Evolutionary conservation across 2,888 invertebrate genomes (phyloP).

Genomic region (Rhamphomyia laevipes): DNA sequence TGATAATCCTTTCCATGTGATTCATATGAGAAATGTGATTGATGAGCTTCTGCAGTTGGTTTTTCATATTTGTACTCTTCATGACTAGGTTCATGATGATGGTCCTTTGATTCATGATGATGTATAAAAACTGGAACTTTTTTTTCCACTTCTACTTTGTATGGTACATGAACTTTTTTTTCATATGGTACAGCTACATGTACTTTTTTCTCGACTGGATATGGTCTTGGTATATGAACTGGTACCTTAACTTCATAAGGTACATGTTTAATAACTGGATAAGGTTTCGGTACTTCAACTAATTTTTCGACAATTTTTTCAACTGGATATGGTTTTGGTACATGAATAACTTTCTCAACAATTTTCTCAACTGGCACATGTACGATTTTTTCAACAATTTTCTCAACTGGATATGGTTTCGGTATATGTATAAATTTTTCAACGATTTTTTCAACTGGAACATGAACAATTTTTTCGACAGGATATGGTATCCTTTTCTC

Average conservation of each 20-base stretch:
- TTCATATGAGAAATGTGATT: constrained; percentile 14
- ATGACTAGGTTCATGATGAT: constrained; percentile 1
- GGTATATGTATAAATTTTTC: constrained; percentile 41
- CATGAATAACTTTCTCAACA: constrained; percentile 36
- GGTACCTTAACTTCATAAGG: constrained; percentile 36
- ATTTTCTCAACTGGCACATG: constrained; percentile 39
- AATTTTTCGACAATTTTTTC: constrained; percentile 15
- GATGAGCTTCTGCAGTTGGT: constrained; percentile 9
- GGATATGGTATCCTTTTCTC: too few species aligned
- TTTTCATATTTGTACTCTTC: neutral
- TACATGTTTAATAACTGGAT: constrained; percentile 34
- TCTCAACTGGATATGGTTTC: constrained; percentile 32
- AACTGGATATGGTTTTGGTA: constrained; percentile 35
- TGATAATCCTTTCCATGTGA: constrained; percentile 17
- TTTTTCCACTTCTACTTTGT: constrained; percentile 36
- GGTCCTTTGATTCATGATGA: constrained; percentile 5
- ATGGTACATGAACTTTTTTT: constrained; percentile 22
- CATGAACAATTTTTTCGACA: constrained; percentile 29
- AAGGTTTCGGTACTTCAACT: constrained; percentile 25
- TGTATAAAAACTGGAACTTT: constrained; percentile 35
- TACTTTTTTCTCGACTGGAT: constrained; percentile 34
- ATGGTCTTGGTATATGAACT: constrained; percentile 40
- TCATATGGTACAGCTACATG: constrained; percentile 21
- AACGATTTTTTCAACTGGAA: constrained; percentile 21
- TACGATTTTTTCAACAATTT: constrained; percentile 26